Evolutionary conservation across 2,888 invertebrate species (phyloP).

Genomic region (Molorchus minor): DNA sequence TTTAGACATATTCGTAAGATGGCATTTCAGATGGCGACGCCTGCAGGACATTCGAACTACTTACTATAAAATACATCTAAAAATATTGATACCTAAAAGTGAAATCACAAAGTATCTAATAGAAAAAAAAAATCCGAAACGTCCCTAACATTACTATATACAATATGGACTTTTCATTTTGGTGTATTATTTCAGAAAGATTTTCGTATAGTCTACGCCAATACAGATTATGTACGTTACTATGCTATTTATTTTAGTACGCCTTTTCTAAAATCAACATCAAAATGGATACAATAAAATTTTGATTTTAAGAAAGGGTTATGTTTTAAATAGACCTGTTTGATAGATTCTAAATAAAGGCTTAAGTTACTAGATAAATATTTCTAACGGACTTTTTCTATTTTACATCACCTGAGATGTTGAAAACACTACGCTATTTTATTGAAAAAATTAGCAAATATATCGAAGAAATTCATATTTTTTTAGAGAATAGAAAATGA

Average conservation of each 20-base stretch:
- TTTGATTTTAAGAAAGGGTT: too few species aligned
- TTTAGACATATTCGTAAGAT: constrained; percentile 1
- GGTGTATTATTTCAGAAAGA: constrained; percentile 25
- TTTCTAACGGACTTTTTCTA: constrained; percentile 39
- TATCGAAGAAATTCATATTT: too few species aligned
- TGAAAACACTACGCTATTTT: constrained; percentile 37
- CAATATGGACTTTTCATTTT: constrained; percentile 43
- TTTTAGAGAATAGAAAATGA: too few species aligned
- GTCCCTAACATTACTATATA: constrained; percentile 37
- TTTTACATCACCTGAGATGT: constrained; percentile 48
- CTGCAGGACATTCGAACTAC: constrained; percentile 9
- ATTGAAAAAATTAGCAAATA: too few species aligned
- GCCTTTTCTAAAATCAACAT: constrained; percentile 23
- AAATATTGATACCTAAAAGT: constrained; percentile 24
- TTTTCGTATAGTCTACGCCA: constrained; percentile 20
- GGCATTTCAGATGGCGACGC: not conserved
- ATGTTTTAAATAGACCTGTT: too few species aligned
- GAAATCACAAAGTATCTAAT: constrained; percentile 35
- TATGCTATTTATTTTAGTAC: constrained; percentile 23
- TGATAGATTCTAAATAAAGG: constrained; percentile 17
- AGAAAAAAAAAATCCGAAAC: constrained; percentile 30
- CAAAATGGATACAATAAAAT: too few species aligned
- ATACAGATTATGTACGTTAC: constrained; percentile 19
- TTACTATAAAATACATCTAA: constrained; percentile 17
- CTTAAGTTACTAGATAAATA: constrained; percentile 32